Evolutionary conservation across 2,888 invertebrate species (phyloP).

Genomic region (Tetramorium bicarinatum): DNA sequence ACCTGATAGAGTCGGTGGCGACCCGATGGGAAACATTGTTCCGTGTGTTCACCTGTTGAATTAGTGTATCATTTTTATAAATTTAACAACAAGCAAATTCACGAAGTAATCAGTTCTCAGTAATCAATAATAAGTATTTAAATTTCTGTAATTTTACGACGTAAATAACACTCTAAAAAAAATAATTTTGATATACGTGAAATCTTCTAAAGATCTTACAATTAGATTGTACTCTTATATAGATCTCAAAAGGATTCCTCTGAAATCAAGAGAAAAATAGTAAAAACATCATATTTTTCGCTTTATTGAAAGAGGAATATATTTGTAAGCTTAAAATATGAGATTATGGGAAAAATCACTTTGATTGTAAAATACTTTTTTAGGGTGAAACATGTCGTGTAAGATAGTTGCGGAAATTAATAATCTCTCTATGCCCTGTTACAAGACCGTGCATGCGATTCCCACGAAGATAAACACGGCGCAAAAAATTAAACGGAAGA

Average conservation of each 20-base stretch:
- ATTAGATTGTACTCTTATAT: no score
- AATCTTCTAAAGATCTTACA: no score
- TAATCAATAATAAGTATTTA: no score
- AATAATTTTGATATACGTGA: no score
- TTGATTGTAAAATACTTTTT: no score
- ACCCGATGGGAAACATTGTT: slow-evolving; percentile 84
- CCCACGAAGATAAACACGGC: neutral
- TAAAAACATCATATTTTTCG: no score
- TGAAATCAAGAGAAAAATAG: no score
- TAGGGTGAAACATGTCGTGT: neutral
- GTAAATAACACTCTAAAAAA: no score
- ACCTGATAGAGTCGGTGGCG: slow-evolving; percentile 81
- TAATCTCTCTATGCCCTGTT: neutral
- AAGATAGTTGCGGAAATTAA: neutral
- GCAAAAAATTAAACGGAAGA: slow-evolving; percentile 14
- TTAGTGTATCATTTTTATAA: neutral
- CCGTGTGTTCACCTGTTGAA: slow-evolving; percentile 80
- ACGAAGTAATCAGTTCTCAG: neutral
- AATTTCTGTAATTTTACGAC: neutral
- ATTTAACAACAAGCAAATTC: neutral
- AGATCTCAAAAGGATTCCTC: no score
- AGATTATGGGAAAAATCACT: no score
- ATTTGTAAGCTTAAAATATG: no score
- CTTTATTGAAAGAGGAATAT: no score
- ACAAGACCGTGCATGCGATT: neutral